Evolutionary conservation across 2,888 invertebrate species (phyloP), one percentile per base, ranked within the genome.

Genomic region (Drosophila mayaguana): DNA sequence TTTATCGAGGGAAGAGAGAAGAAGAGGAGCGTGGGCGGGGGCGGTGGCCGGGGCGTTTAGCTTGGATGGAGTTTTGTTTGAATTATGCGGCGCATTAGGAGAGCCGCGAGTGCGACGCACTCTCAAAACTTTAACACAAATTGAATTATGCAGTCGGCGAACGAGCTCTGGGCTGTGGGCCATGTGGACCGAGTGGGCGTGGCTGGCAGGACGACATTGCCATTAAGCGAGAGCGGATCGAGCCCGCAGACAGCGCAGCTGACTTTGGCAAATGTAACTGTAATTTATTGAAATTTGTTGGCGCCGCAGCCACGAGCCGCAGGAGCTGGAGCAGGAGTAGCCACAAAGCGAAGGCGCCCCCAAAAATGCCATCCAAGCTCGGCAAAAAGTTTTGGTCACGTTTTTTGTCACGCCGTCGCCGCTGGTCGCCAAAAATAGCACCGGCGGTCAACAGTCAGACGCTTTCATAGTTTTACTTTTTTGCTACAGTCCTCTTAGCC

Each of bases 251-350:
- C 66, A 57, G 25, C 65, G 48, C 70, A 64, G 77, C 69, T 79
- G 85, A 83, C 83, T 84, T 79, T 82, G 84, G 73, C 73, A 83
- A 87, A 85, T 85, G 85, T 84, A 87, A 83, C 83, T 84, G 84
- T 84, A 85, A 86, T 87, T 85, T 87, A 87, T 85, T 87, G 87
- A 87, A 85, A 86, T 87, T 87, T 85, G 87, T 87, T 82, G 82
- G 71, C 60, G 78, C 67, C 69, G 20, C 51, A 51, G 77, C 75
- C 77, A 66, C 69, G 50, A 72, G 67, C 74, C n/a, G 14, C 45
- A 7, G 20, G 7, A 20, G 20, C 6, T 11, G 43, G 12, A 25
- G 6, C 32, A 8, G 28, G 28, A 28, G 28, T 12, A 5, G 32
- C 53, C 25, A 53, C 53, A 53, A 32, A 53, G 75, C 66, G 71